Conservation (phyloP, 2,888 invertebrate genomes). For the Diadegma fenestrale region DNA sequence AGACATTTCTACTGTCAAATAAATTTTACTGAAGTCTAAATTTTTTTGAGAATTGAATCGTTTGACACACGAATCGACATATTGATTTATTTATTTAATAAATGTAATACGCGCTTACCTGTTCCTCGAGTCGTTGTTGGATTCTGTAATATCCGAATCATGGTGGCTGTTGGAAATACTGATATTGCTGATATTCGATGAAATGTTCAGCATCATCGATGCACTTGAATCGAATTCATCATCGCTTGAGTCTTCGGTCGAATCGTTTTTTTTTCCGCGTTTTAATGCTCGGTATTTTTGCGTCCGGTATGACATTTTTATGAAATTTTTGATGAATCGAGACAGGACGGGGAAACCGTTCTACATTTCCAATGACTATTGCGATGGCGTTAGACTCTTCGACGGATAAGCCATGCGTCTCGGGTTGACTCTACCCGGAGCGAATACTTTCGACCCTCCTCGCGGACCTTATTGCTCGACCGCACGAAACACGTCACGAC, state of each 20-base stretch:
- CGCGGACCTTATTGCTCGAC: no score
- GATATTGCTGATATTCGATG: not conserved
- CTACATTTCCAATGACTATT: no score
- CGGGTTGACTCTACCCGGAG: no score
- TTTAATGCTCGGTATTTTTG: conserved; percentile 31
- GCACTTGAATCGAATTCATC: conserved; percentile 26
- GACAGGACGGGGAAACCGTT: no score
- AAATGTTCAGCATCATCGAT: conserved; percentile 8
- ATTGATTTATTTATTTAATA: conserved; percentile 1
- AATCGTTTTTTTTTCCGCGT: not conserved
- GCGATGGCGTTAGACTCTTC: no score
- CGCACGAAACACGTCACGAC: not conserved
- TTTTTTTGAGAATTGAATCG: not conserved
- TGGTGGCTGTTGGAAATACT: conserved; percentile 16
- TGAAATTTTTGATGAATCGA: no score
- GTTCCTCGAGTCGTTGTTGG: conserved; percentile 3
- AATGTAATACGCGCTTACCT: conserved; percentile 32
- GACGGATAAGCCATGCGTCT: no score
- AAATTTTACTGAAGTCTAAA: not conserved
- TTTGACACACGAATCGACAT: not conserved
- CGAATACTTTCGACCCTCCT: no score
- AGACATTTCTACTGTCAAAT: not conserved
- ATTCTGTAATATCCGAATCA: conserved; percentile 25
- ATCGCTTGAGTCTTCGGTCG: not conserved
- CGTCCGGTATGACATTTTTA: conserved; percentile 17